A percentile compares a stretch with the other conserved stretches of the same genome.
Evolutionary conservation across 2,113 vertebrate genomes (phyloP).

Genomic region (Cryptomyrus ogoouensis): DNA sequence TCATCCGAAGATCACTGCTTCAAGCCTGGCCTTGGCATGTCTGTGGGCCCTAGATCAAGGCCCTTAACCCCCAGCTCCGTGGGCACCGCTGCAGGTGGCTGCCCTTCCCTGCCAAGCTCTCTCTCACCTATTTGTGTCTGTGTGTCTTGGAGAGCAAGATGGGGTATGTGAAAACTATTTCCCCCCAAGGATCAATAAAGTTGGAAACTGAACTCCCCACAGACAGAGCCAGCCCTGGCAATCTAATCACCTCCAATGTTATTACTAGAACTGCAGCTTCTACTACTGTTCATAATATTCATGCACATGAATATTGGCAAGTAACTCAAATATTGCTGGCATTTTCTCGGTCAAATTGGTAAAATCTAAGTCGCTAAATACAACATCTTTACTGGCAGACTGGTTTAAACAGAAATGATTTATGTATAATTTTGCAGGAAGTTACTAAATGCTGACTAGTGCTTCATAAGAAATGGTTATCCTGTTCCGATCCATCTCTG

Average conservation of each 20-base stretch:
- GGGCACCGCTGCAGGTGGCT: not conserved
- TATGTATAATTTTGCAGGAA: not conserved
- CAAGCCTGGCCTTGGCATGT: not conserved
- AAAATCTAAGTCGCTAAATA: not conserved
- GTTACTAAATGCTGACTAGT: not conserved
- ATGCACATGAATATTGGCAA: not conserved
- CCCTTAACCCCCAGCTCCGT: too few relatives aligned
- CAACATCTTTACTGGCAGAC: not conserved
- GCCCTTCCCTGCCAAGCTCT: not conserved
- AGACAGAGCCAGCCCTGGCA: not conserved
- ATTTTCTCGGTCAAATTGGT: not conserved
- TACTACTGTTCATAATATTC: not conserved
- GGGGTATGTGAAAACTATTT: not conserved
- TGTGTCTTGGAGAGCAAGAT: not conserved
- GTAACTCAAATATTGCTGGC: not conserved
- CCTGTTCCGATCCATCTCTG: too few relatives aligned
- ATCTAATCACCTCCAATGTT: not conserved
- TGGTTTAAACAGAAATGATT: not conserved
- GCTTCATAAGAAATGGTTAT: not conserved
- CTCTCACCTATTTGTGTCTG: not conserved
- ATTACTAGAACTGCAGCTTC: not conserved
- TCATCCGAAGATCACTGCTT: not conserved
- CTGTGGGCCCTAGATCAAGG: not conserved
- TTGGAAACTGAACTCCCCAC: not conserved
- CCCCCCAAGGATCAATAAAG: not conserved